phyloP scores from a whole-genome alignment of 2,888 invertebrate genomes.

The Philopedon plagiatum region DNA sequence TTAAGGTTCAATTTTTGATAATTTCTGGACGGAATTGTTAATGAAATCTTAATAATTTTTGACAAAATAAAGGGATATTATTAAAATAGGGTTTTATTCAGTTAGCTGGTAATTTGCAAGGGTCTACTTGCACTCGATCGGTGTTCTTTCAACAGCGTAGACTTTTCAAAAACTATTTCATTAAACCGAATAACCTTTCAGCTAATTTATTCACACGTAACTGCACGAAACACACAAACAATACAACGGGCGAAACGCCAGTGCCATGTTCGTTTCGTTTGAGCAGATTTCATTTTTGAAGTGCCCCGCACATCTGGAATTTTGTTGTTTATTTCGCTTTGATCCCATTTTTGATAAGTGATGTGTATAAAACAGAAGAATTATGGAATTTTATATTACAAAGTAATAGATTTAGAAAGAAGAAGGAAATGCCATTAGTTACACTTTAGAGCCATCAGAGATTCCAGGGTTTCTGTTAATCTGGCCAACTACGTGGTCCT shows the following conservation, averaged over 20 bases:
- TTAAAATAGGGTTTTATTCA: too few species aligned
- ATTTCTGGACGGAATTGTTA: too few species aligned
- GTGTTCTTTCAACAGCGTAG: background rate
- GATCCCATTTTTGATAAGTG: conserved; percentile 17
- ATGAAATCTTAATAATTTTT: too few species aligned
- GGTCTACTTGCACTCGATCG: background rate
- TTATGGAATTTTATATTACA: background rate
- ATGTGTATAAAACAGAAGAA: background rate
- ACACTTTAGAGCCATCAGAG: too few species aligned
- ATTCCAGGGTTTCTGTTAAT: too few species aligned
- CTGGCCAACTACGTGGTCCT: too few species aligned
- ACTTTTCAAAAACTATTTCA: conserved; percentile 11
- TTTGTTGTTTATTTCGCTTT: conserved; percentile 15
- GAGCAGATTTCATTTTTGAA: conserved; percentile 18
- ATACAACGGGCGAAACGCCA: conserved; percentile 9
- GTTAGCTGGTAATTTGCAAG: background rate
- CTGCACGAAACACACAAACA: conserved; percentile 1
- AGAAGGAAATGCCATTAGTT: too few species aligned
- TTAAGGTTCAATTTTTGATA: too few species aligned
- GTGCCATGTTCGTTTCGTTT: conserved; percentile 14
- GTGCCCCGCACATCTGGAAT: conserved; percentile 15
- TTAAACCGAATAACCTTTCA: background rate
- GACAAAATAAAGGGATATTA: too few species aligned
- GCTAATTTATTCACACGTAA: conserved; percentile 20
- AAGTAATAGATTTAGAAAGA: too few species aligned